Base-by-base conservation (phyloP, 2,113 vertebrate genomes). In the Pyxicephalus adspersus region DNA sequence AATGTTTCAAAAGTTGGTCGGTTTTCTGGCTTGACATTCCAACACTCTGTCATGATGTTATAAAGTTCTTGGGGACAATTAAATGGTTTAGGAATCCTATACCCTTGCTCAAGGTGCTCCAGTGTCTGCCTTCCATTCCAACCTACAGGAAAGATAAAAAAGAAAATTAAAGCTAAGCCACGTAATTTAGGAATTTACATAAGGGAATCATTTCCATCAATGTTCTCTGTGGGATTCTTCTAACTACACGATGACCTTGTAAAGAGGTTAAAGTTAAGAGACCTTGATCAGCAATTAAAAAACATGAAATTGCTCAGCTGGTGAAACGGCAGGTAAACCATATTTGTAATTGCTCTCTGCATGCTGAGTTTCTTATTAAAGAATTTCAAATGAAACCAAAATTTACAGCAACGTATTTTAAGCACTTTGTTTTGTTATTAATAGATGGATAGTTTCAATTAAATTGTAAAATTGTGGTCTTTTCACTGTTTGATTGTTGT, bases 1-100 rank as follows among this genome's bases (percentile, higher is more conserved):
- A 99, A 89, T 0, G 77, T 92, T 85, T 97, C 89, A 4, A 99
- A 99, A 1, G 93, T 95, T 31, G 98, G 97, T 0, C 97, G 84
- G 0, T 84, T 85, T 0, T 60, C 26, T 0, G 91, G 89, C 0
- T 91, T 82, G 0, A 76, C 77, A 0, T 86, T 92, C 98, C 98
- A 99, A 88, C 97, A 99, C 5, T 91, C 85, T 23, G 54, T 5
- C 98, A 99, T 99, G 65, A 97, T 94, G 20, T 85, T 77, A 17
- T 98, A 95, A 73, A 99, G 55, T 0, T 84, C 51, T 0, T 8
- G 66, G 0, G 95, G 96, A 66, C 97, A 99, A 3, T 57, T 84
- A 0, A 76, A 0, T 0, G 97, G 97, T 31, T 88, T 87, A 0
- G 91, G 66, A 50, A 99, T 95, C 81, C 97, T 90, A 89, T 96